Evolutionary conservation across 23 tunicate species (phyloP).

Genomic region (Aplidium turbinatum): DNA sequence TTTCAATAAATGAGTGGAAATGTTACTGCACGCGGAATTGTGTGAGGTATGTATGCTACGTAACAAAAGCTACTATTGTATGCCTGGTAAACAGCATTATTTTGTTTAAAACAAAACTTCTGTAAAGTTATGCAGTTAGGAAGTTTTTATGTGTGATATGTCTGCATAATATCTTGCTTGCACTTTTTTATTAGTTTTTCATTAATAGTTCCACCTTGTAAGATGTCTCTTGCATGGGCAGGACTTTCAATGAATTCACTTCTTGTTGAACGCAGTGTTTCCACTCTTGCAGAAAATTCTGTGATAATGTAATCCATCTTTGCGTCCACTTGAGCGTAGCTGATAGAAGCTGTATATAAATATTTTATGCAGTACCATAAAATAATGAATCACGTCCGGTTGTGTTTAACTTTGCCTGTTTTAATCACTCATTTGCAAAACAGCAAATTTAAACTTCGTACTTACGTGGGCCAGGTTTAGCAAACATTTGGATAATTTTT

Average conservation of each 20-base stretch:
- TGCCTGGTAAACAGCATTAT: no score
- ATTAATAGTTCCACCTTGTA: constrained; percentile 59
- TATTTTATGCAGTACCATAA: neutral
- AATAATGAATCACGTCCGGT: neutral
- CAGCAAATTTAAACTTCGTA: neutral
- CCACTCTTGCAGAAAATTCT: constrained; percentile 47
- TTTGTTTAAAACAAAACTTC: no score
- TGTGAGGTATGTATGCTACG: no score
- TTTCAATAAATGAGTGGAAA: no score
- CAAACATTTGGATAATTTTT: constrained; percentile 64
- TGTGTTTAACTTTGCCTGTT: no score
- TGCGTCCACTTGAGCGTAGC: constrained; percentile 68
- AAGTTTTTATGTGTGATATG: no score
- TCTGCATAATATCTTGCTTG: no score
- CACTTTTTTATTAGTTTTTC: no score
- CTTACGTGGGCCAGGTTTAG: constrained; percentile 86
- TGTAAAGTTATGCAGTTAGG: no score
- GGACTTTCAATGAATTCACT: constrained; percentile 61
- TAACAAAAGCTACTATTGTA: no score
- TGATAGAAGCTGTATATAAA: constrained; percentile 51
- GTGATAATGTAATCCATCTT: constrained; percentile 65
- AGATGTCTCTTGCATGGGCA: constrained; percentile 47
- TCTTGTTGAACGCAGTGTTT: constrained; percentile 15
- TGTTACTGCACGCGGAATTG: no score
- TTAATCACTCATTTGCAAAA: neutral